Conservation (phyloP, 2,888 invertebrate species). For the Athalia cordata region DNA sequence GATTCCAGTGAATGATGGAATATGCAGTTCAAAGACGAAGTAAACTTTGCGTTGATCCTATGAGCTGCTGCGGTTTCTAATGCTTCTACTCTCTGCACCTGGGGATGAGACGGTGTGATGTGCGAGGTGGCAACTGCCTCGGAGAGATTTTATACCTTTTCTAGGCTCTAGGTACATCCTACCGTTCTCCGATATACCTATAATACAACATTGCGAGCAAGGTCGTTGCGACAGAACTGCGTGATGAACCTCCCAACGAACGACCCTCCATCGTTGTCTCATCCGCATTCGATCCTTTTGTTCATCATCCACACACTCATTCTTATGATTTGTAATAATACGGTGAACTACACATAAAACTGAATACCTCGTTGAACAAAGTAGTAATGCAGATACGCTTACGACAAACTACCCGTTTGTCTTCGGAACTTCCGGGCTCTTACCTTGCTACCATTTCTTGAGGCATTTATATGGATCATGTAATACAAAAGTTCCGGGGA, state of each 20-base stretch:
- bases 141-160: slow-evolving; percentile 68
- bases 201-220: slow-evolving; percentile 69
- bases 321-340: slow-evolving; percentile 14
- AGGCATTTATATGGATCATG: too few species aligned
- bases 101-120: slow-evolving; percentile 56
- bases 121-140: slow-evolving; percentile 67
- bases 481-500: too few species aligned
- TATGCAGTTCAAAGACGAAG: too few species aligned
- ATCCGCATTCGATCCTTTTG: slow-evolving; percentile 16
- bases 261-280: slow-evolving; percentile 42
- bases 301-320: not conserved
- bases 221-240: slow-evolving; percentile 64
- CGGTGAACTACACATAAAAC: not conserved
- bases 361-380: not conserved
- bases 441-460: too few species aligned
- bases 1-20: too few species aligned
- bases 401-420: not conserved
- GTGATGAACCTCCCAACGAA: slow-evolving; percentile 55
- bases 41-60: not conserved
- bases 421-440: too few species aligned
- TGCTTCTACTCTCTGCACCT: slow-evolving; percentile 28
- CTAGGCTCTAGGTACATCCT: slow-evolving; percentile 60
- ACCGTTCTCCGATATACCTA: slow-evolving; percentile 59
- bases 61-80: not conserved
- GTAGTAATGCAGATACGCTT: not conserved